A percentile compares a stretch with the other conserved stretches of the same genome.
Conservation (phyloP, 2,888 invertebrate species). For the Selenia dentaria region DNA sequence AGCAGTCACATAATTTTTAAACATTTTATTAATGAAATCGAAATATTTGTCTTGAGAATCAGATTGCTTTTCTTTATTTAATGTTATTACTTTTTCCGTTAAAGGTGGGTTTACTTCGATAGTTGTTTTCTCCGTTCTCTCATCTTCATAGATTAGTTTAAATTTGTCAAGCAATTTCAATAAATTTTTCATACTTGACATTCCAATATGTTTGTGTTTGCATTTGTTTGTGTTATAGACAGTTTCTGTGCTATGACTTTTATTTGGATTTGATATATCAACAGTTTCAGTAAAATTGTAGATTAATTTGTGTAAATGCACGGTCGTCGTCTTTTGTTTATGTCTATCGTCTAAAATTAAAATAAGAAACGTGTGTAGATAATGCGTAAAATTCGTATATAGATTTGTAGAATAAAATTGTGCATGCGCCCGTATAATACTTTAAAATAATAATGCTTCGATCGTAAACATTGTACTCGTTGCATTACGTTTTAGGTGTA, state of each 20-base stretch:
- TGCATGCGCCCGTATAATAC: too few relatives aligned
- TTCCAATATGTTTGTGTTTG: background rate
- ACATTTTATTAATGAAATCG: constrained; percentile 5
- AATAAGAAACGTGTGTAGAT: too few relatives aligned
- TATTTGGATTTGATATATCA: background rate
- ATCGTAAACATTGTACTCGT: too few relatives aligned
- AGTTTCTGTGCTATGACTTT: background rate
- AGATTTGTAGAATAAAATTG: too few relatives aligned
- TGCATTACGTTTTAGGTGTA: too few relatives aligned
- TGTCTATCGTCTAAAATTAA: too few relatives aligned
- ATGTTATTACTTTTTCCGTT: background rate
- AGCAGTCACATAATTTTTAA: background rate
- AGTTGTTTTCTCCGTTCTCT: background rate
- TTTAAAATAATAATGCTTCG: too few relatives aligned
- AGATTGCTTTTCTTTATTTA: background rate
- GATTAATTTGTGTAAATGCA: background rate
- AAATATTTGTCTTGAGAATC: background rate
- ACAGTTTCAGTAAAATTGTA: background rate
- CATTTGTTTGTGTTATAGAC: background rate
- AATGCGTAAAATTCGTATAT: too few relatives aligned
- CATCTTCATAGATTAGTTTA: background rate
- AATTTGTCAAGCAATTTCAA: background rate
- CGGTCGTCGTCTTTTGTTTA: too few relatives aligned
- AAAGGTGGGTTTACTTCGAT: background rate
- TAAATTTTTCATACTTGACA: background rate